Percentiles rank a stretch among this genome's conserved stretches.
phyloP scores from a whole-genome alignment of 1,140 invertebrate species.

The Hestina assimilis region DNA sequence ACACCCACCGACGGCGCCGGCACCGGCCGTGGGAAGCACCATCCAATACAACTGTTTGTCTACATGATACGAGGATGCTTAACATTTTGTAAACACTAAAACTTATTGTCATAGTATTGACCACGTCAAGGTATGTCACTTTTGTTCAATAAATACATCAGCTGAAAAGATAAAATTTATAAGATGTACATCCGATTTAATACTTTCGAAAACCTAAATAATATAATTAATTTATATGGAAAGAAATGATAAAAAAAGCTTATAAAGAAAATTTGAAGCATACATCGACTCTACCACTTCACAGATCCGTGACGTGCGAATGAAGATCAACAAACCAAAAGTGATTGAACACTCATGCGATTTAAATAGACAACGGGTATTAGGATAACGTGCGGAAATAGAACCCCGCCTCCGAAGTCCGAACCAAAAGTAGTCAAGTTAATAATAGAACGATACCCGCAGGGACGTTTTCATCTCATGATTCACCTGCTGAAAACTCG shows the following conservation, averaged over 20 bases:
- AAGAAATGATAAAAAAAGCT: too few species aligned
- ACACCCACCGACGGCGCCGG: slow-evolving; percentile 32
- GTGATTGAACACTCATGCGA: slow-evolving; percentile 42
- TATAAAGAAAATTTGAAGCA: too few species aligned
- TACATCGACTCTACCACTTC: not conserved
- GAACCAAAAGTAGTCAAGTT: slow-evolving; percentile 75
- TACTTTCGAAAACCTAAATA: too few species aligned
- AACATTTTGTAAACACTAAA: slow-evolving; percentile 17
- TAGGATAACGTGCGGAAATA: slow-evolving; percentile 68
- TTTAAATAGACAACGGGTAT: slow-evolving; percentile 63
- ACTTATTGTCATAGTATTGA: too few species aligned
- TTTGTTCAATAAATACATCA: not conserved
- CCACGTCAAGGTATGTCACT: too few species aligned
- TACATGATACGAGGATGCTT: slow-evolving; percentile 31
- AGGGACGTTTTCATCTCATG: slow-evolving; percentile 70
- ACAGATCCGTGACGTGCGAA: slow-evolving; percentile 27
- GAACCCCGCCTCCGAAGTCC: slow-evolving; percentile 69
- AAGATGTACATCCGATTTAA: too few species aligned
- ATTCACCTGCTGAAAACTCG: slow-evolving; percentile 75
- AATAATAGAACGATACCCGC: slow-evolving; percentile 65
- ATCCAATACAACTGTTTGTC: slow-evolving; percentile 36
- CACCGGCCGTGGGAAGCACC: slow-evolving; percentile 30
- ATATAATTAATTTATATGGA: not conserved
- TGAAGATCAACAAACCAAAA: slow-evolving; percentile 42
- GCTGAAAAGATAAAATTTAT: too few species aligned